Base-by-base conservation (phyloP, 2,797 vertebrate species). In the Tenualosa ilisha region DNA sequence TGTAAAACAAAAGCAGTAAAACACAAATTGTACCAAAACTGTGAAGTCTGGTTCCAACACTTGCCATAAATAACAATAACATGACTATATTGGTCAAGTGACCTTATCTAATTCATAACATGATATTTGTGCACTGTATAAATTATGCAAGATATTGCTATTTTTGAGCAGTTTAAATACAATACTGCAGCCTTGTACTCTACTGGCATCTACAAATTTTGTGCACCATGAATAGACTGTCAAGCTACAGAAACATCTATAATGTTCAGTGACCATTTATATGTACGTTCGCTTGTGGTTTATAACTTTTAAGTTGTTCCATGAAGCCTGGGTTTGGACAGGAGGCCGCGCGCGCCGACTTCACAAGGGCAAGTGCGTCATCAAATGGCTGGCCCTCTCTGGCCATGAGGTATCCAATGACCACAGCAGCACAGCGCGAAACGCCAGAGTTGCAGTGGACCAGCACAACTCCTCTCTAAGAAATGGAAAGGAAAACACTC, bases 381-480 rank as follows among this genome's bases (percentile, higher is more conserved):
- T 96, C 91, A 89, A 98, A 98, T 81, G 93, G 93, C 86, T 95
- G 96, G 88, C 95, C 91, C 81, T 98, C 96, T 61, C 93, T 95
- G 84, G 94, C 94, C 96, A 99, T 99, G 88, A 99, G 92, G 93
- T 98, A 99, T 83, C 97, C 98, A 37, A 96, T 96, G 88, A 97
- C 91, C 61, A 99, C 90, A 0, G 97, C 94, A 0, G 97, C 97
- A 0, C 97, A 97, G 20, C 98, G 96, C 37, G 98, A 99, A 84
- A 98, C 96, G 51, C 98, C 98, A 7, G 97, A 94, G 13, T 99
- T 99, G 81, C 98, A 98, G 92, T 99, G 98, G 86, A 99, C 96
- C 87, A 99, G 91, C 12, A 98, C 96, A 68, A 97, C 95, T 0
- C 97, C 97, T 89, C 95, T 96, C 98, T 99, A 90, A 75, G 20